Evolutionary conservation across 2,113 vertebrate species (phyloP).

Genomic region (Myanophis thanlyinensis): DNA sequence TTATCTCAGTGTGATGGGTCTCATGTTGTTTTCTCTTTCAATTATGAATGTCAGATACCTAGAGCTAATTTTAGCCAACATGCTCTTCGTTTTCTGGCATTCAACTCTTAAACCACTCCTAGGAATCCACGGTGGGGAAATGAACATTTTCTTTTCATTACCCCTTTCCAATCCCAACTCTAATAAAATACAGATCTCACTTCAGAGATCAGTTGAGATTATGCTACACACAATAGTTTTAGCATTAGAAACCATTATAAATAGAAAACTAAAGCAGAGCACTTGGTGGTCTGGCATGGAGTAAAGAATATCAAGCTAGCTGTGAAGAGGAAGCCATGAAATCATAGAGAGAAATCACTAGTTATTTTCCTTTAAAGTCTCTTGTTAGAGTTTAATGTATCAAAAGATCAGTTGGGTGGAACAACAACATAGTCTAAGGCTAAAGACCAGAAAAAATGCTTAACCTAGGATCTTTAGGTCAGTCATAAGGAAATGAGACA

Average conservation of each 20-base stretch:
- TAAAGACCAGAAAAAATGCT: conserved; percentile 77
- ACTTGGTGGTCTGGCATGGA: conserved; percentile 69
- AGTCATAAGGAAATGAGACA: conserved; percentile 70
- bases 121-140: conserved; percentile 81
- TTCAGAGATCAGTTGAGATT: conserved; percentile 76
- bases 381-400: conserved; percentile 70
- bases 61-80: conserved; percentile 43
- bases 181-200: conserved; percentile 79
- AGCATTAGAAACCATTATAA: conserved; percentile 88
- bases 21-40: conserved; percentile 24
- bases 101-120: conserved; percentile 51
- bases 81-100: conserved; percentile 57
- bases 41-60: conserved; percentile 39
- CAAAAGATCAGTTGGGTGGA: conserved; percentile 63
- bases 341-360: conserved; percentile 64
- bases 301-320: conserved; percentile 65
- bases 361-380: conserved; percentile 55
- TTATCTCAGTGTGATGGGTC: accelerated
- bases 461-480: conserved; percentile 80
- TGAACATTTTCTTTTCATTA: conserved; percentile 69
- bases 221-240: conserved; percentile 83
- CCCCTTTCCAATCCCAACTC: conserved; percentile 74
- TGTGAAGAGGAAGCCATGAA: conserved; percentile 68
- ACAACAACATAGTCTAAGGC: conserved; percentile 69
- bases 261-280: conserved; percentile 77